Conservation (phyloP, 2,888 invertebrate species). For the Lepidocyrtoides sp. region DNA sequence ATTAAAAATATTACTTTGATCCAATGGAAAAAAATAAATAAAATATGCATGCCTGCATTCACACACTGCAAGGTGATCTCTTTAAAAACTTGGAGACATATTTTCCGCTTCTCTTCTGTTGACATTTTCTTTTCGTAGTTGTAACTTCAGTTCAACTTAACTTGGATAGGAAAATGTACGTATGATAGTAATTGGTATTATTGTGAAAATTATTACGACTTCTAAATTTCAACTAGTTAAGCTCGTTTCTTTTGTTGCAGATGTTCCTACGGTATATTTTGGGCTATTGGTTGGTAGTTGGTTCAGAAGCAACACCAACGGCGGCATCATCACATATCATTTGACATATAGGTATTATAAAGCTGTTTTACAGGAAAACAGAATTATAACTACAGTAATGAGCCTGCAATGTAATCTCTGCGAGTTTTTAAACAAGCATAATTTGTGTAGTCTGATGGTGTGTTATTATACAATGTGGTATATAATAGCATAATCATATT, state of each 20-base stretch:
- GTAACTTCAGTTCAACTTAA: too few species aligned
- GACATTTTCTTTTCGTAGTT: not conserved
- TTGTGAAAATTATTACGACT: constrained; percentile 41
- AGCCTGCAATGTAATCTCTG: not conserved
- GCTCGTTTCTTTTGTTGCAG: constrained; percentile 51
- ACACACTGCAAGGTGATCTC: not conserved
- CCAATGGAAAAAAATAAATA: not conserved
- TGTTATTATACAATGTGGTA: not conserved
- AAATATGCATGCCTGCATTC: not conserved
- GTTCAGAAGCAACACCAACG: not conserved
- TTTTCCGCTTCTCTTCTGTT: constrained; percentile 25
- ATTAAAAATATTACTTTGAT: not conserved
- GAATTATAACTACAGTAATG: not conserved
- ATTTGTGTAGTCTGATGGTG: not conserved
- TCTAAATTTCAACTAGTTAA: constrained; percentile 73
- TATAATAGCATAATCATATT: too few species aligned
- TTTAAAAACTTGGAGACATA: constrained; percentile 39
- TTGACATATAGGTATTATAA: not conserved
- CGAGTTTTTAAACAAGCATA: not conserved
- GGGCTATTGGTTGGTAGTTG: not conserved
- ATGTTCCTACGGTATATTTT: not conserved
- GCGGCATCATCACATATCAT: not conserved
- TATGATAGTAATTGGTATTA: not conserved
- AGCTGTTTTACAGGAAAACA: constrained; percentile 26
- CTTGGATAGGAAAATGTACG: too few species aligned